Conservation (phyloP, 1,140 invertebrate species). For the Philotrypesis tridentata region DNA sequence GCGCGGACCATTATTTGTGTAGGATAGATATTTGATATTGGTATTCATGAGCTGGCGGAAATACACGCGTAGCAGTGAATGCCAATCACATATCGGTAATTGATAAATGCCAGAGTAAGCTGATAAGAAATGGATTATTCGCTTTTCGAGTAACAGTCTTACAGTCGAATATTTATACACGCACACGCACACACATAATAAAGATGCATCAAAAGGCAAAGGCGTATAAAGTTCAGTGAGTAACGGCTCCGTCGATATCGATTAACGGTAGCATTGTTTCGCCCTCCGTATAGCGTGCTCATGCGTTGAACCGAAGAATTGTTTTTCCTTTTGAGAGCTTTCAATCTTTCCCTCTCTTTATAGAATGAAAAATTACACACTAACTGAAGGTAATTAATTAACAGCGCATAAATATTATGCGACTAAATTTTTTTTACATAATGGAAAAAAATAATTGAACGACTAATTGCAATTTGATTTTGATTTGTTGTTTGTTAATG, state of each 20-base stretch:
- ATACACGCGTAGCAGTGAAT: not conserved
- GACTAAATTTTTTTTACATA: no score
- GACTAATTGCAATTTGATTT: no score
- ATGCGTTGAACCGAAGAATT: not conserved
- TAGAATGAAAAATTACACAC: not conserved
- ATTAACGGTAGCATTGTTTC: constrained; percentile 16
- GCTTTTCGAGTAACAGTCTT: no score
- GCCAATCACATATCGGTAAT: not conserved
- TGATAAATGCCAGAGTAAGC: not conserved
- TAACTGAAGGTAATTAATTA: not conserved
- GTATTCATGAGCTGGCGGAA: constrained; percentile 6
- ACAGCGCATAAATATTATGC: not conserved
- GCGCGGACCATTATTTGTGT: not conserved
- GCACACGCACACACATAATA: not conserved
- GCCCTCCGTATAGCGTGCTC: not conserved
- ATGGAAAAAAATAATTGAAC: no score
- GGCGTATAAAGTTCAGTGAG: constrained; percentile 12
- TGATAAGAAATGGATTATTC: not conserved
- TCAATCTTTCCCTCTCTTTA: not conserved
- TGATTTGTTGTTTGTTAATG: no score
- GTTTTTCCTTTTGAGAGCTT: not conserved
- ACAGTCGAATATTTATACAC: not conserved
- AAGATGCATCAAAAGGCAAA: not conserved
- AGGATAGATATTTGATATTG: constrained; percentile 4
- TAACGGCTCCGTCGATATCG: constrained; percentile 26